Percentiles rank a stretch among this genome's conserved stretches.
Evolutionary conservation across 2,113 vertebrate genomes (phyloP).

Genomic region (Symphodus melops): DNA sequence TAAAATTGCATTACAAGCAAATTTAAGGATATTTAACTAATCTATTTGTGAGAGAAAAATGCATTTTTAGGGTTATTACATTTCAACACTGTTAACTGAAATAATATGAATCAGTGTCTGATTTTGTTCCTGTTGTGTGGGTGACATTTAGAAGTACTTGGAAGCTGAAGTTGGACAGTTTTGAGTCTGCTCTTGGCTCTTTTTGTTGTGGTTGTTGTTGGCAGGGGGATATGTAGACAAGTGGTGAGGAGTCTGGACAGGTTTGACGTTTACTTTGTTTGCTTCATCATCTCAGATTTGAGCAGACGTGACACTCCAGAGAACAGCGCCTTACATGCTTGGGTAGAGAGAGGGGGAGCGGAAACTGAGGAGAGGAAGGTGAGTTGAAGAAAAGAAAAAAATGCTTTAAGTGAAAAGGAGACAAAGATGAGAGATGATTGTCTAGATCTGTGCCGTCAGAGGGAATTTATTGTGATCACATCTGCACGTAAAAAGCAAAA

Average conservation of each 20-base stretch:
- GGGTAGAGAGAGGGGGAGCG: slow-evolving; percentile 29
- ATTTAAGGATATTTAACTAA: too few species aligned
- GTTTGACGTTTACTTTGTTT: slow-evolving; percentile 67
- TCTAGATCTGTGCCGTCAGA: slow-evolving; percentile 38
- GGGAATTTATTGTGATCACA: slow-evolving; percentile 26
- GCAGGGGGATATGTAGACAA: slow-evolving; percentile 45
- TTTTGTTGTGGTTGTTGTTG: slow-evolving; percentile 50
- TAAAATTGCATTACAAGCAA: too few species aligned
- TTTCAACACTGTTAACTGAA: neutral
- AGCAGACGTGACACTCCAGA: slow-evolving; percentile 60
- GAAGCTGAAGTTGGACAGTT: slow-evolving; percentile 45
- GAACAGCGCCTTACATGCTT: slow-evolving; percentile 45
- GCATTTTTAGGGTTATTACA: too few species aligned
- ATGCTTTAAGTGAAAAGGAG: slow-evolving; percentile 20
- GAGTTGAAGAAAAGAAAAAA: slow-evolving; percentile 13
- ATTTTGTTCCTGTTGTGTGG: neutral
- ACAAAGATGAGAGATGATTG: slow-evolving; percentile 45
- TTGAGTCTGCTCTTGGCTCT: slow-evolving; percentile 52
- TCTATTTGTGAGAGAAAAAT: too few species aligned
- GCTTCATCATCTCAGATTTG: slow-evolving; percentile 59
- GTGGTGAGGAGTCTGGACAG: slow-evolving; percentile 56
- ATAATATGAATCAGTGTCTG: neutral
- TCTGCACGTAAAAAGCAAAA: slow-evolving; percentile 12
- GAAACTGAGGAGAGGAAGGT: slow-evolving; percentile 30
- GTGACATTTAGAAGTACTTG: slow-evolving; percentile 44